Base-by-base conservation (phyloP, 2,797 vertebrate species). In the Micromesistius poutassou region DNA sequence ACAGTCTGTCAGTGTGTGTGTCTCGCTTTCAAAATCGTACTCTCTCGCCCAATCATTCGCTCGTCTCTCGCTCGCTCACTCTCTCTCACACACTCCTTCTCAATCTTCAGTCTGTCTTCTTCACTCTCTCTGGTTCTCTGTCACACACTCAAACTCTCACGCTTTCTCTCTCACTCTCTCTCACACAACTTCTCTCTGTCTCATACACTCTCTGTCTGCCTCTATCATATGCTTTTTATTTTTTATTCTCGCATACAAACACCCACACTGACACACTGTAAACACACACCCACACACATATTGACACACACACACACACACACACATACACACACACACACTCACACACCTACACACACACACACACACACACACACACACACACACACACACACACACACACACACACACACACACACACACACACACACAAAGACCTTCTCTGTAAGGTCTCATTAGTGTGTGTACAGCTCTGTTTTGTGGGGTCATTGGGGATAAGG, bases 231-330 rank as follows among this genome's bases (percentile, higher is more conserved):
- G 42, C 42, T 16, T 46, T 46, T 46, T 16, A 1, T 46, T 46
- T 16, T 46, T 16, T 46, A 13, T 40, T 8, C 10, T 12, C n/a
- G 3, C 46, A 50, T 14, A 46, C 42, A 46, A 46, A 50, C 74
- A 84, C 76, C 77, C 33, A 77, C 42, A 76, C n/a, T n/a, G n/a
- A n/a, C 71, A 72, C 71, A 72, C 71, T n/a, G n/a, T n/a, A n/a
- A n/a, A 79, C 33, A 77, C 42, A 76, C n/a, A 77, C 25, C 16
- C 71, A 72, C 71, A 72, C 30, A 22, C 71, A 72, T n/a, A n/a
- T n/a, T n/a, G n/a, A n/a, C 71, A 72, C 71, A 72, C 71, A 72
- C 30, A 6, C 33, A 35, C 31, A 33, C 31, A 33, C 31, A 33
- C 31, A 3, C 31, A 33, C 31, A 33, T 5, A 33, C 31, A 33